Evolutionary conservation across 2,113 vertebrate species (phyloP), one percentile per base, ranked within the genome.

Genomic region (Bombycilla garrulus): DNA sequence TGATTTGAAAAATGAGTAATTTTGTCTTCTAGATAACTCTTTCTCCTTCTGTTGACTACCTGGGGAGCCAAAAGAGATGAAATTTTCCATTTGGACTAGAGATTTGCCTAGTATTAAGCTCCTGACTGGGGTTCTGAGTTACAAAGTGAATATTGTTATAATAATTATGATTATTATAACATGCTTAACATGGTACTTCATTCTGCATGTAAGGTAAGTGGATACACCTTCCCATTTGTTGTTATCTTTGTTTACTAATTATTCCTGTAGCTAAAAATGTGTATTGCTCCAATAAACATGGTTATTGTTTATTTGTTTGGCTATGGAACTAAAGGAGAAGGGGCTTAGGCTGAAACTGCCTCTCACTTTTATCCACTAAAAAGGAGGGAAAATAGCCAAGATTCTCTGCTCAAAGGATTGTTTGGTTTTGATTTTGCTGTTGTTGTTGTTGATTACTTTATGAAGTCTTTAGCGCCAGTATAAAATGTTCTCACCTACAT

Each of bases 341-440:
- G 22, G 57, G 19, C 25, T 81, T 87, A 53, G 45, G 24, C 5
- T 62, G 67, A 91, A 90, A 90, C 25, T 67, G 15, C 71, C 24
- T 83, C 45, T 90, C 13, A 10, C 42, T 92, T 95, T 94, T 72
- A 86, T 93, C 44, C 56, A 14, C 28, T 73, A 33, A 92, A 77
- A 94, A 33, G 19, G 38, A 70, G 16, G 64, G 90, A 95, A 92
- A 93, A 93, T 42, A 92, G 48, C 56, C 67, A 92, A 90, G 31
- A 71, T 64, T 60, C 48, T 93, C 54, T 11, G 3, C 44, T 92
- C 47, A 88, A 78, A 92, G 42, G 28, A 31, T 57, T 36, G 24
- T 15, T 83, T 61, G 26, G 2, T 73, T 86, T 82, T 86, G 23
- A 71, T 70, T 96, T 86, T 88, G 22, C n/a, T 71, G 8, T 28